Percentiles rank a stretch among this genome's conserved stretches.
Evolutionary conservation across 2,888 invertebrate species (phyloP).

Genomic region (Acrobasis suavella): DNA sequence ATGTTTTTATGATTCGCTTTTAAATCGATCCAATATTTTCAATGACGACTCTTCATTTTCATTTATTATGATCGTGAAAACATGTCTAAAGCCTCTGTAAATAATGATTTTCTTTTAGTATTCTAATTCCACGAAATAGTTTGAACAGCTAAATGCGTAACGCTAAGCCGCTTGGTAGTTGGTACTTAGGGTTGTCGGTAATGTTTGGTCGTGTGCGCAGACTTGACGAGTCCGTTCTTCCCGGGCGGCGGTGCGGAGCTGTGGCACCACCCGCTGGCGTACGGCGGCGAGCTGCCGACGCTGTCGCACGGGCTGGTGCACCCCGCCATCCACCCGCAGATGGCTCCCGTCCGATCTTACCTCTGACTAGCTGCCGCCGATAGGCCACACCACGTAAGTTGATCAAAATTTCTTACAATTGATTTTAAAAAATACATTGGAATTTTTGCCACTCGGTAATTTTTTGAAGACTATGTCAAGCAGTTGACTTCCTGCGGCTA

Average conservation of each 20-base stretch:
- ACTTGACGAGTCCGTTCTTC: slow-evolving; percentile 98
- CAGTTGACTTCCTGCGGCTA: too few species aligned
- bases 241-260: slow-evolving; percentile 93
- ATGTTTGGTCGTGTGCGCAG: slow-evolving; percentile 77
- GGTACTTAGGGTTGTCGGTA: slow-evolving; percentile 25
- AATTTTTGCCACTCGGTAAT: too few species aligned
- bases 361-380: slow-evolving; percentile 98
- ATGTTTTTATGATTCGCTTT: slow-evolving; percentile 69
- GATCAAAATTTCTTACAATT: not conserved
- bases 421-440: too few species aligned
- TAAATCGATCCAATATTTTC: slow-evolving; percentile 26
- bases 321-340: slow-evolving; percentile 98
- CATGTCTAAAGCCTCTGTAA: slow-evolving; percentile 68
- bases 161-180: slow-evolving; percentile 30
- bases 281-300: slow-evolving; percentile 91
- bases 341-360: slow-evolving; percentile 97
- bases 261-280: slow-evolving; percentile 94
- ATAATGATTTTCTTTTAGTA: slow-evolving; percentile 57
- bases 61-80: slow-evolving; percentile 52
- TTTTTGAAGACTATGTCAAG: too few species aligned
- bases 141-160: slow-evolving; percentile 20
- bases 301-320: slow-evolving; percentile 96
- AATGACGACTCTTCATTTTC: not conserved
- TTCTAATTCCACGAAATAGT: slow-evolving; percentile 41
- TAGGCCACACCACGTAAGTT: slow-evolving; percentile 85